Conservation (phyloP, 1,140 invertebrate genomes). For the Hydropsyche tenuis region DNA sequence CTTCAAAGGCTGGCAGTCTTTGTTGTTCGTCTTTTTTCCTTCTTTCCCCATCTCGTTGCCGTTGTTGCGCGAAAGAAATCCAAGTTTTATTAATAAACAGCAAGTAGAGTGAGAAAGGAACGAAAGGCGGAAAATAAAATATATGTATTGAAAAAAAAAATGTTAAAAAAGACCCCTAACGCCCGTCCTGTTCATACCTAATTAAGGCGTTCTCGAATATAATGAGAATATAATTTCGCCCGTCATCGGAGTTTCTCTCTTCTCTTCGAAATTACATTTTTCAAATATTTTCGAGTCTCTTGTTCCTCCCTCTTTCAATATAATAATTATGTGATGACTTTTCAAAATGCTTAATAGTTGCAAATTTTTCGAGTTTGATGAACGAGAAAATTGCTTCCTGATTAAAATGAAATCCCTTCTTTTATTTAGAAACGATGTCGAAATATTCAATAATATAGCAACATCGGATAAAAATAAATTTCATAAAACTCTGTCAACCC, state of each 20-base stretch:
- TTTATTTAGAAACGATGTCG: background rate
- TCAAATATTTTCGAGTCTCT: conserved; percentile 20
- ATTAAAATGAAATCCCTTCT: background rate
- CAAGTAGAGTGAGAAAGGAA: background rate
- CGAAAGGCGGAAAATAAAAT: background rate
- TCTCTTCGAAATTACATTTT: conserved; percentile 25
- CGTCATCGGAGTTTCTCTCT: conserved; percentile 21
- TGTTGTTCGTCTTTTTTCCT: conserved; percentile 27
- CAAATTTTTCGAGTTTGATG: conserved; percentile 10
- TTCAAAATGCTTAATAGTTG: conserved; percentile 3
- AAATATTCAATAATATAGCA: too few species aligned
- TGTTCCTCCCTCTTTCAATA: background rate
- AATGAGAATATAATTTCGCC: conserved; percentile 33
- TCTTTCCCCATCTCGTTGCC: background rate
- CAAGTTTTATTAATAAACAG: conserved; percentile 35
- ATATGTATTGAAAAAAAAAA: background rate
- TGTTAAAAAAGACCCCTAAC: background rate
- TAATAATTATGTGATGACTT: conserved; percentile 12
- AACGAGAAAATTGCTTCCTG: background rate
- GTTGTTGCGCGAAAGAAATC: conserved; percentile 3
- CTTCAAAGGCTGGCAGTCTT: conserved; percentile 33
- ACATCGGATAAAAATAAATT: too few species aligned
- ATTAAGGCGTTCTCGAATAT: conserved; percentile 33
- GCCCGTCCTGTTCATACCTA: conserved; percentile 17
- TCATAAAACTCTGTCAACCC: too few species aligned